These are phyloP conservation scores for Procambarus clarkii DNA, from an alignment of 1,140 invertebrate species.

Conservation along the genomic window DNA sequence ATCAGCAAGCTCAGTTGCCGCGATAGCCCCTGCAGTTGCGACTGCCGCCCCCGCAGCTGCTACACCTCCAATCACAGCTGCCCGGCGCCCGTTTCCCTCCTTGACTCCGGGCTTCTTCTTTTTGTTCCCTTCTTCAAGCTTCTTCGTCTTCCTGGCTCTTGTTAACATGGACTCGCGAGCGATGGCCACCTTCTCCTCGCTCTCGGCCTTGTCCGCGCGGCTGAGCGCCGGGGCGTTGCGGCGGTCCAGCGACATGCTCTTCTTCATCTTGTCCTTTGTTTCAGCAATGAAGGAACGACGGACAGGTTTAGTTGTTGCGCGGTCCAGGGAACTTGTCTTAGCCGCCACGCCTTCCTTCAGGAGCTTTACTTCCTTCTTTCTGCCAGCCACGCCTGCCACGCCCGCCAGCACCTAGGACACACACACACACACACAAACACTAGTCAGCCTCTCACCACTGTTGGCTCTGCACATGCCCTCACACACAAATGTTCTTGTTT, in stretches of 20 bases:
- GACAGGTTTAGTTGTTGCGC: not conserved
- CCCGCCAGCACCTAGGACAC: conserved; percentile 20
- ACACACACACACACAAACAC: not conserved
- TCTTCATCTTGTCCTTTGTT: conserved; percentile 32
- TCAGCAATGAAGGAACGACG: conserved; percentile 34
- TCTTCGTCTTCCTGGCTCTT: not conserved
- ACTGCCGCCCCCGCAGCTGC: conserved; percentile 23
- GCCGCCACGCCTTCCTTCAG: not conserved
- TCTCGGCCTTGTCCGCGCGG: not conserved
- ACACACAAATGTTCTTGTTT: too few relatives aligned
- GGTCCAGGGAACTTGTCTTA: conserved; percentile 31
- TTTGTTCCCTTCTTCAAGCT: not conserved
- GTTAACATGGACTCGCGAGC: not conserved
- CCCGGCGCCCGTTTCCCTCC: not conserved
- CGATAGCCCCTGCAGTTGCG: not conserved
- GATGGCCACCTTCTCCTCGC: not conserved
- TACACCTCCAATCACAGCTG: not conserved
- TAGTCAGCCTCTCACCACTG: too few relatives aligned
- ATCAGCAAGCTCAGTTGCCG: not conserved
- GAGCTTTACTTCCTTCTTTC: conserved; percentile 19
- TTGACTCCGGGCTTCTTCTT: not conserved
- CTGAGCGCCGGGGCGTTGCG: not conserved
- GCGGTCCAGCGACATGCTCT: conserved; percentile 26
- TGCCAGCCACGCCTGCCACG: not conserved
- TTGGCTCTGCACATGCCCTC: too few relatives aligned